Evolutionary conservation across 2,888 invertebrate species (phyloP).

Genomic region (Drosophila subsilvestris): DNA sequence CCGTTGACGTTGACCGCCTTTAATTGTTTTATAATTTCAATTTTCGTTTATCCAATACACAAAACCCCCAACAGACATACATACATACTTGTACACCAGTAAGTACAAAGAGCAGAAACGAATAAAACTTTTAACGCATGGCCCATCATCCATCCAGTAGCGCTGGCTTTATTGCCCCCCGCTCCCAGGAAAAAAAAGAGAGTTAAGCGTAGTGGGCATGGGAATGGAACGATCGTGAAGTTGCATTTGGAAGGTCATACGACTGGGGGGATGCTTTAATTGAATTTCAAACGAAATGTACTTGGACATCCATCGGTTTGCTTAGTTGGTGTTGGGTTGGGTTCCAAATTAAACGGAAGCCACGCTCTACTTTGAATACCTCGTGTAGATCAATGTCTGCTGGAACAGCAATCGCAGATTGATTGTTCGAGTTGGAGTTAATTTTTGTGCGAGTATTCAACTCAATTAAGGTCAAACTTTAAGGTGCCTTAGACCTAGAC

Average conservation of each 20-base stretch:
- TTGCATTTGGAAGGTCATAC: constrained; percentile 62
- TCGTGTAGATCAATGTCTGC: constrained; percentile 23
- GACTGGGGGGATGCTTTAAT: constrained; percentile 53
- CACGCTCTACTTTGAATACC: constrained; percentile 20
- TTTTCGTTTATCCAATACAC: constrained; percentile 64
- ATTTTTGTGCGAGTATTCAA: constrained; percentile 16
- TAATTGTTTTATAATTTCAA: constrained; percentile 76
- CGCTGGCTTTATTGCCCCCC: constrained; percentile 46
- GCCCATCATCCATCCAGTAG: constrained; percentile 59
- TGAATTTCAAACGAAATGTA: constrained; percentile 78
- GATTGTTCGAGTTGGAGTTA: constrained; percentile 9
- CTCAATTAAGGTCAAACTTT: constrained; percentile 41
- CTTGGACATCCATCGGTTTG: constrained; percentile 57
- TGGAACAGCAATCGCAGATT: not conserved
- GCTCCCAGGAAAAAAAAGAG: constrained; percentile 46
- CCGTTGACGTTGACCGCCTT: constrained; percentile 57
- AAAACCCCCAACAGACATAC: constrained; percentile 42
- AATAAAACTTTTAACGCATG: constrained; percentile 41
- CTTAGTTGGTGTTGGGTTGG: too few species aligned
- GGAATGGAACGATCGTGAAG: constrained; percentile 26
- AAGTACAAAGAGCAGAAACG: constrained; percentile 22
- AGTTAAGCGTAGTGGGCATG: not conserved
- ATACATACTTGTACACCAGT: not conserved
- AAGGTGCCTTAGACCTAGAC: not conserved
- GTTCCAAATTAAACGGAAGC: constrained; percentile 71